Base-by-base conservation (phyloP, 1,140 invertebrate genomes). In the Eupristina koningsbergeri region DNA sequence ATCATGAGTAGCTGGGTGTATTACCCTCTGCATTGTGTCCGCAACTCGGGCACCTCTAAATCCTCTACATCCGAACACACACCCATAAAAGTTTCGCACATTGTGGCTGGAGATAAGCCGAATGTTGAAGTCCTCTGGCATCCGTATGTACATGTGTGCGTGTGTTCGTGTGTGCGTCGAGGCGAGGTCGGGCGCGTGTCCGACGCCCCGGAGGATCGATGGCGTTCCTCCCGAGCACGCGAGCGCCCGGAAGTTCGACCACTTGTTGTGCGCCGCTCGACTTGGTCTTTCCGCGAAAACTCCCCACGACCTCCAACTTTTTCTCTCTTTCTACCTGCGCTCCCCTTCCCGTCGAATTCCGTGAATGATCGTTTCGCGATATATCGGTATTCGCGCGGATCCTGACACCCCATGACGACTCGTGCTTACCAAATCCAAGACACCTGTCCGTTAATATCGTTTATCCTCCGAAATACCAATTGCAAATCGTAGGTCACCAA, bases 1-100 rank as follows among this genome's bases (percentile, higher is more conserved):
- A 92, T 92, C 91, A 92, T 91, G 90, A 93, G 91, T 89, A 89
- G 88, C 88, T 91, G 89, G 81, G 88, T 91, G 90, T 91, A 89
- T 88, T 90, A 88, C 87, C 87, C 64, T 77, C 80, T 73, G 69
- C 53, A 74, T 81, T 80, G 79, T 80, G 69, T 63, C 53, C 58
- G 53, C 26, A 53, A 81, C 11, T 47, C 36, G 34, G 31, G 47
- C 58, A n/a, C 41, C 39, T 45, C 58, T 34, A 78, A 83, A 78
- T 78, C 84, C 84, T 64, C 36, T 36, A n/a, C n/a, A 41, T 13
- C 7, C 36, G 0, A n/a, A 5, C 86, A 87, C 89, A 90, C 88
- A 91, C 89, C 89, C 89, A 89, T 90, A 89, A 91, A 91, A 91
- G 90, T 91, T 91, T 90, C 87, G 82, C 88, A 87, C 86, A 88